A percentile compares a stretch with the other conserved stretches of the same genome.
phyloP scores from a whole-genome alignment of 2,113 vertebrate species.

The Anhinga anhinga region DNA sequence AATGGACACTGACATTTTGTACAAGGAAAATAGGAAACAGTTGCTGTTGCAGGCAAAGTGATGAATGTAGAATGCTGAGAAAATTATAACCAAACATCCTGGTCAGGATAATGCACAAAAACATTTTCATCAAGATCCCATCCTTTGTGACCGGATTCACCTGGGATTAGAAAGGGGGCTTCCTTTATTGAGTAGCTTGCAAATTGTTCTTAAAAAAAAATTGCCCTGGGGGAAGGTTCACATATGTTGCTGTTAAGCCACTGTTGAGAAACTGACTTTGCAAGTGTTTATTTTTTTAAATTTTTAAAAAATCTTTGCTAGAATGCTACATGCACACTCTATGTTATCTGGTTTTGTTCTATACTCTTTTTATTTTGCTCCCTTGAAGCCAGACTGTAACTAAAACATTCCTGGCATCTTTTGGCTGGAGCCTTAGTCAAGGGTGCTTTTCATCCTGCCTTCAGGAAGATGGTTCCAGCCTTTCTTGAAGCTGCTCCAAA shows the following conservation, averaged over 20 bases:
- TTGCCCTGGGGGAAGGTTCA: neutral
- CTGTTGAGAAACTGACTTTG: neutral
- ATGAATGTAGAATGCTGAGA: neutral
- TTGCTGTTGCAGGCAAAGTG: neutral
- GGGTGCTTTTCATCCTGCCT: neutral
- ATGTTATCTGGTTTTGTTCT: neutral
- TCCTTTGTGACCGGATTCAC: neutral
- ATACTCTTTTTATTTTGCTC: slow-evolving; percentile 12
- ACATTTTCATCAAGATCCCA: neutral
- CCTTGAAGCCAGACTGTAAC: neutral
- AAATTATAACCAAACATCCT: neutral
- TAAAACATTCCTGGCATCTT: slow-evolving; percentile 21
- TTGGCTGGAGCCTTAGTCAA: neutral
- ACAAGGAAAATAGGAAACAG: neutral
- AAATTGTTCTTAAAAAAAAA: neutral
- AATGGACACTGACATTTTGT: neutral
- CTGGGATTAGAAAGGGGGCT: neutral
- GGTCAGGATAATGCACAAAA: neutral
- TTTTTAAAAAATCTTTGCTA: neutral
- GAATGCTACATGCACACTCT: neutral
- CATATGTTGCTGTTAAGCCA: neutral
- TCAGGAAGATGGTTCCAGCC: neutral
- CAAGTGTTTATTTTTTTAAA: neutral
- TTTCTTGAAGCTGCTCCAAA: slow-evolving; percentile 22
- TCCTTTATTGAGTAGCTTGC: neutral